Conservation (phyloP, 2,113 vertebrate species). For the Erpornis zantholeuca region DNA sequence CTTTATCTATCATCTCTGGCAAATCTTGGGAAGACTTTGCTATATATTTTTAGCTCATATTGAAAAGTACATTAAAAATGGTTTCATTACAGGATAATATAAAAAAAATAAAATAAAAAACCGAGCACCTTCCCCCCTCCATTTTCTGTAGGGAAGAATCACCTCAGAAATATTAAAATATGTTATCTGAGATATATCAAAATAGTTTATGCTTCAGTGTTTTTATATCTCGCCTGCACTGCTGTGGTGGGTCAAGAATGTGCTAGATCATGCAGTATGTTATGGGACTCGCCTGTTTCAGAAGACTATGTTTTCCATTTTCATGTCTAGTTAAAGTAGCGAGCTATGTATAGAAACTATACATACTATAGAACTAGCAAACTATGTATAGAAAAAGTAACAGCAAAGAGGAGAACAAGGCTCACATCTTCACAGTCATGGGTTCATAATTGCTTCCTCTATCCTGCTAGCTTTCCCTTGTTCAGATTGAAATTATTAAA, state of each 20-base stretch:
- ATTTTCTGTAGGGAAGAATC: background rate
- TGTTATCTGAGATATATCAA: background rate
- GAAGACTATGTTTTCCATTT: background rate
- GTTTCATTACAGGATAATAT: background rate
- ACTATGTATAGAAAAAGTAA: background rate
- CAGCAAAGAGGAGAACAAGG: background rate
- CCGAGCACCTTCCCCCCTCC: rapidly evolving
- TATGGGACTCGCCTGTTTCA: background rate
- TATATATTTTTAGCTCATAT: background rate
- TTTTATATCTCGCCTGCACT: background rate
- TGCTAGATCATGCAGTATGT: background rate
- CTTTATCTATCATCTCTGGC: background rate
- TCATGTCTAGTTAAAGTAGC: background rate
- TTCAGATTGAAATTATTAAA: background rate
- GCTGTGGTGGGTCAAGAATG: background rate
- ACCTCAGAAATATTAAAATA: background rate
- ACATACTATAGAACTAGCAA: too few species aligned
- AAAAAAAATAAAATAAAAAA: background rate
- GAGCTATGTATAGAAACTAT: background rate
- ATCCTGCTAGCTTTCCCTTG: background rate
- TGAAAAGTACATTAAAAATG: background rate
- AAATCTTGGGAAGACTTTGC: background rate
- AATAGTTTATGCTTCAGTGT: background rate
- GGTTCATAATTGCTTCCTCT: background rate
- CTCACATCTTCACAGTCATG: background rate